These are phyloP conservation scores for Drosophila subobscura DNA, from an alignment of 1,140 invertebrate species.

Conservation along the genomic window DNA sequence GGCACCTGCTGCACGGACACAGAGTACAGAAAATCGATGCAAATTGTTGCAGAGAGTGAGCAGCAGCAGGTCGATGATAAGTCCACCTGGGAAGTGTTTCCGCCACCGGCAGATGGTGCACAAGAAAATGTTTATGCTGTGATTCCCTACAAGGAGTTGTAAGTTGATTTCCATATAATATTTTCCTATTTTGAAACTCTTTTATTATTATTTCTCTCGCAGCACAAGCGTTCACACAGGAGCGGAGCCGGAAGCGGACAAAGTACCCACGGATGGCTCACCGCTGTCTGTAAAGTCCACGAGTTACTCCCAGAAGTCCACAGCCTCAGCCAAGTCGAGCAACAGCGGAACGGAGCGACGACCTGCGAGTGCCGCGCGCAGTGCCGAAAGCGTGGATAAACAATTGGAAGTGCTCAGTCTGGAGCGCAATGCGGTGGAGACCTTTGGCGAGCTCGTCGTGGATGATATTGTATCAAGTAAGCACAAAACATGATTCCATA, in stretches of 20 bases:
- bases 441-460: slow-evolving; percentile 52
- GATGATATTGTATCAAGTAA: slow-evolving; percentile 45
- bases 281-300: slow-evolving; percentile 66
- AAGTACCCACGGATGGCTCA: slow-evolving; percentile 37
- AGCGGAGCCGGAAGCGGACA: not conserved
- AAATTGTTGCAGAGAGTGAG: slow-evolving; percentile 40
- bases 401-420: slow-evolving; percentile 13
- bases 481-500: no score
- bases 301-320: slow-evolving; percentile 77
- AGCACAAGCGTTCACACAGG: not conserved
- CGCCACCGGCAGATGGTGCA: slow-evolving; percentile 15
- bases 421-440: slow-evolving; percentile 21
- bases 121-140: slow-evolving; percentile 10
- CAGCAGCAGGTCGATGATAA: slow-evolving; percentile 27
- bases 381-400: not conserved
- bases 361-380: not conserved
- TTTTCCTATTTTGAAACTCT: not conserved
- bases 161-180: slow-evolving; percentile 9
- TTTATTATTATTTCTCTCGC: not conserved
- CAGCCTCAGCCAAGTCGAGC: slow-evolving; percentile 69
- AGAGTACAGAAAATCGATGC: slow-evolving; percentile 62
- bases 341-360: slow-evolving; percentile 8
- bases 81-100: slow-evolving; percentile 33
- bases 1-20: slow-evolving; percentile 41
- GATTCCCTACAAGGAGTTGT: slow-evolving; percentile 30